Evolutionary conservation across 2,113 vertebrate genomes (phyloP).

Genomic region (Plecotus auritus): DNA sequence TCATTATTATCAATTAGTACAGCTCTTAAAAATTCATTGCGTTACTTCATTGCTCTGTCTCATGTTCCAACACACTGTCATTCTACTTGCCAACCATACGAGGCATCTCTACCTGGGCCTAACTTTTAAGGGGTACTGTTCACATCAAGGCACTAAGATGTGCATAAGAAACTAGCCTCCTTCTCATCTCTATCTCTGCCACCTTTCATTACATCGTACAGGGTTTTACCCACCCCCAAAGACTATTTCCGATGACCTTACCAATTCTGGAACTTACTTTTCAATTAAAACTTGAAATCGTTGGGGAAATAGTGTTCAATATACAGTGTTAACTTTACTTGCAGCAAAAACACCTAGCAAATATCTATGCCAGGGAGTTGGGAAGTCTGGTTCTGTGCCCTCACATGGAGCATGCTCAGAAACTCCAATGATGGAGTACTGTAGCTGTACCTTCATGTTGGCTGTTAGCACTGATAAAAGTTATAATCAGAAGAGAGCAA

Average conservation of each 20-base stretch:
- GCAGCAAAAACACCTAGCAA: neutral
- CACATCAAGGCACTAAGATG: neutral
- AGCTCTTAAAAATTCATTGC: neutral
- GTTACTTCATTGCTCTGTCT: neutral
- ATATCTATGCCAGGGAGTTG: neutral
- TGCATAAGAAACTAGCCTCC: neutral
- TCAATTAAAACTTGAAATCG: conserved; percentile 15
- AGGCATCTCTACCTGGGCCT: neutral
- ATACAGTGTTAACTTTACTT: neutral
- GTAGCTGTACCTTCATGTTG: neutral
- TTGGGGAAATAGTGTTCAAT: neutral
- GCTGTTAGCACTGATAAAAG: neutral
- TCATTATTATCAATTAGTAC: neutral
- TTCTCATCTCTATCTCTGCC: neutral
- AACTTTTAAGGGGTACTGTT: neutral
- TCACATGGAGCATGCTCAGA: neutral
- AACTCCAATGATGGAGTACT: neutral
- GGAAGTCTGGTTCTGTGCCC: neutral
- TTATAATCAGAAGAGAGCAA: neutral
- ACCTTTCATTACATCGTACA: neutral
- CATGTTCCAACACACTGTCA: neutral
- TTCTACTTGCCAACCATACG: neutral
- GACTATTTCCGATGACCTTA: neutral
- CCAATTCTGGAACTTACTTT: neutral
- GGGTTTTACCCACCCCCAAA: neutral